These are phyloP conservation scores for Proctacanthus coquilletti DNA, from an alignment of 1,140 invertebrate species.

Conservation along the genomic window DNA sequence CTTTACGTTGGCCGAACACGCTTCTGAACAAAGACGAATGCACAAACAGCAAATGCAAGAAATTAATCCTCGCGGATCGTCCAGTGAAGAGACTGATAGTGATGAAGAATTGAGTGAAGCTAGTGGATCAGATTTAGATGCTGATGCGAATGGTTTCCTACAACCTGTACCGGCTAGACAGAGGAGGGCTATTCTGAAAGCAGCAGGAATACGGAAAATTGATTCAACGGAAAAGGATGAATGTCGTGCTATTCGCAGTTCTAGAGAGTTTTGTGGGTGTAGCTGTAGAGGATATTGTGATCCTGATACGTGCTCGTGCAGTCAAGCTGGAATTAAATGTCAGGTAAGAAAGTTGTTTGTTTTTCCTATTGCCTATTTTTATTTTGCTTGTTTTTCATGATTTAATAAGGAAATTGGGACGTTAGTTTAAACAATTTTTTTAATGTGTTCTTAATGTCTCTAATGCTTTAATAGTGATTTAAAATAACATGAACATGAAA, in stretches of 20 bases:
- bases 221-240: constrained; percentile 89
- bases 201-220: constrained; percentile 85
- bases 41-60: constrained; percentile 71
- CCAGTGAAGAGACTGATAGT: constrained; percentile 59
- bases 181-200: constrained; percentile 66
- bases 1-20: constrained; percentile 60
- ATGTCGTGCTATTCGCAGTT: constrained; percentile 79
- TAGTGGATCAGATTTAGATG: constrained; percentile 70
- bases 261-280: constrained; percentile 89
- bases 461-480: too few species aligned
- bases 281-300: constrained; percentile 89
- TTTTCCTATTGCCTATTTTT: too few species aligned
- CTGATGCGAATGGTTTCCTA: constrained; percentile 85
- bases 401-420: too few species aligned
- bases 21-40: constrained; percentile 66
- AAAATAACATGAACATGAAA: too few species aligned
- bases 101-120: constrained; percentile 70
- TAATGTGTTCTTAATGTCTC: too few species aligned
- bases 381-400: too few species aligned
- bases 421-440: too few species aligned
- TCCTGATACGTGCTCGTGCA: constrained; percentile 88
- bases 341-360: constrained; percentile 51
- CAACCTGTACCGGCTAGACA: constrained; percentile 88
- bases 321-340: constrained; percentile 88
- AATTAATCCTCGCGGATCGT: constrained; percentile 33